These are phyloP conservation scores for Oscheius sp. DNA, from an alignment of 1,140 invertebrate species.

Conservation along the genomic window DNA sequence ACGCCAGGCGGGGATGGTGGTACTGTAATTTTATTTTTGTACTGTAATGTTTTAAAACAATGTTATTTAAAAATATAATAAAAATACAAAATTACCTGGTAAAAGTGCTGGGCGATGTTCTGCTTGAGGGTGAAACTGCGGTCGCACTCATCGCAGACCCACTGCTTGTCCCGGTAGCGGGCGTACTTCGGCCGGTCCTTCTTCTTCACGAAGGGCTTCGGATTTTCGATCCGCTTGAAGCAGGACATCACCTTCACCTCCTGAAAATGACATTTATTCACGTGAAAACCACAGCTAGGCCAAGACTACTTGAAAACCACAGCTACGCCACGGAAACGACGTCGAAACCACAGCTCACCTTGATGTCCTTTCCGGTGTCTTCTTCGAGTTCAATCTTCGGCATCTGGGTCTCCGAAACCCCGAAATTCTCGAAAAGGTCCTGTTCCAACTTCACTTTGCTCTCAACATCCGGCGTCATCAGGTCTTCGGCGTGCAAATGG, in stretches of 20 bases:
- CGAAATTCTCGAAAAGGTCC: no score
- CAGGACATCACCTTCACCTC: neutral
- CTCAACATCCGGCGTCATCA: no score
- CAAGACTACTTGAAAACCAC: no score
- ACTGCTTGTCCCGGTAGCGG: slow-evolving; percentile 31
- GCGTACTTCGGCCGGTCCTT: slow-evolving; percentile 15
- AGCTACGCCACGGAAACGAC: no score
- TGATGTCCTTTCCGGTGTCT: no score
- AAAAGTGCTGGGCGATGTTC: slow-evolving; percentile 27
- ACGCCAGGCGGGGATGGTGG: neutral
- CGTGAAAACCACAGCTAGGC: no score
- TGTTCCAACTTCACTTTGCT: no score
- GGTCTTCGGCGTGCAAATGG: no score
- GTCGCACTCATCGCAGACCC: slow-evolving; percentile 23
- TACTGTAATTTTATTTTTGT: neutral
- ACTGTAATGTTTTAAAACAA: neutral
- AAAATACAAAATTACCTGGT: neutral
- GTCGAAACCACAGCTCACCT: no score
- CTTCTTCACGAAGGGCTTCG: neutral
- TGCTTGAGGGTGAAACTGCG: slow-evolving; percentile 31
- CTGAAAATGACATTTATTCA: neutral
- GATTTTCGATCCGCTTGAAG: neutral
- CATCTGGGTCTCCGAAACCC: no score
- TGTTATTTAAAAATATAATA: no score
- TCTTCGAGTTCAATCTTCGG: no score